Evolutionary conservation across 2,113 vertebrate genomes (phyloP).

Genomic region (Crotalus tigris): DNA sequence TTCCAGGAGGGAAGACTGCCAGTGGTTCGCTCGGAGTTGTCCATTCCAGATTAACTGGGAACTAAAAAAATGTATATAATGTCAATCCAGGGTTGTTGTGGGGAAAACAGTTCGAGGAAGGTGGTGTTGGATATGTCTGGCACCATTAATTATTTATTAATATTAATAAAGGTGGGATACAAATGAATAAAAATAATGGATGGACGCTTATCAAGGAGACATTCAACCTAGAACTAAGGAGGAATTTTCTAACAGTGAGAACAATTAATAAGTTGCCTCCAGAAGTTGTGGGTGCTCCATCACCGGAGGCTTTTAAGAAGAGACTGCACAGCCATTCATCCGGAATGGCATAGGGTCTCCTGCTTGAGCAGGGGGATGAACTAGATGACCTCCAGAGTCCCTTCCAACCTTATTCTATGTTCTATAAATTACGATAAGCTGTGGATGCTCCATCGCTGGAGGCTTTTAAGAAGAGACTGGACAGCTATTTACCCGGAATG

Average conservation of each 20-base stretch:
- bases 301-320: no score
- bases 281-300: no score
- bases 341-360: no score
- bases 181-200: neutral
- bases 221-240: neutral
- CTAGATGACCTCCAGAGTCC: no score
- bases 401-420: neutral
- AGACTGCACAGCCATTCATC: no score
- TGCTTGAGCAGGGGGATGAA: no score
- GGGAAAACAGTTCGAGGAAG: neutral
- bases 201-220: neutral
- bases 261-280: neutral
- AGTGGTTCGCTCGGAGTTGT: slow-evolving; percentile 66
- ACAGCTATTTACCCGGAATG: neutral
- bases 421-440: neutral
- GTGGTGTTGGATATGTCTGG: neutral
- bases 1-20: slow-evolving; percentile 75
- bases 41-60: slow-evolving; percentile 51
- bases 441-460: neutral
- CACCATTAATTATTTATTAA: neutral
- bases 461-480: neutral
- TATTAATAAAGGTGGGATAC: neutral
- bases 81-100: neutral
- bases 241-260: neutral
- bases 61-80: slow-evolving; percentile 50